Conservation (phyloP, 2,113 vertebrate species). For the Jacana jacana region DNA sequence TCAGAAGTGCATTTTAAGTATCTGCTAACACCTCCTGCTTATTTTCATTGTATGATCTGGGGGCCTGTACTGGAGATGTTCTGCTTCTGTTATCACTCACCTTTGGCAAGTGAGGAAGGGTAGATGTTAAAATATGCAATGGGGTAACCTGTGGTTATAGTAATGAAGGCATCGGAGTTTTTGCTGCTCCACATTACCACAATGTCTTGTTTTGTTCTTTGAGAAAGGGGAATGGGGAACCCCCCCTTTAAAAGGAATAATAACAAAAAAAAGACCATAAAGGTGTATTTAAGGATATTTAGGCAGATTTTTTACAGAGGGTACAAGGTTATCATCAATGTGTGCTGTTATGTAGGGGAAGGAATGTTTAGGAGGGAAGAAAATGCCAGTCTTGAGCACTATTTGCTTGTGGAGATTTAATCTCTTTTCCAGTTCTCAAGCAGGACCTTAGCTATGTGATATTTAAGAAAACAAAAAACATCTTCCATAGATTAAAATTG, state of each 20-base stretch:
- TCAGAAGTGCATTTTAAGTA: neutral
- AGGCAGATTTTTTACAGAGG: neutral
- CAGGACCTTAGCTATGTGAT: conserved; percentile 69
- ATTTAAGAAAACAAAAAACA: conserved; percentile 73
- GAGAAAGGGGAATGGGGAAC: neutral
- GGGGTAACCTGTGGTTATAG: neutral
- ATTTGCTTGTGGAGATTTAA: conserved; percentile 71
- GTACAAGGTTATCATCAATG: conserved; percentile 28
- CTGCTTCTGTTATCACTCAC: neutral
- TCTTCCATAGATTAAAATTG: conserved; percentile 71
- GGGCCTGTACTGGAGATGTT: neutral
- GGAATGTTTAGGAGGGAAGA: conserved; percentile 24
- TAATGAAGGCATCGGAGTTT: neutral
- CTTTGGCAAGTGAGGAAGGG: neutral
- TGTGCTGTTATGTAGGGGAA: conserved; percentile 2
- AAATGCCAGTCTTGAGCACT: conserved; percentile 61
- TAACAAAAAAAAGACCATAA: neutral
- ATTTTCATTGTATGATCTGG: neutral
- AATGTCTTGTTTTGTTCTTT: neutral
- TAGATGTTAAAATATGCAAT: neutral
- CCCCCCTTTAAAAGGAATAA: too few species aligned
- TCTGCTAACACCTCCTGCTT: neutral
- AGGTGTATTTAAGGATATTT: conserved; percentile 6
- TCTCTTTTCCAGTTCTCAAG: conserved; percentile 60
- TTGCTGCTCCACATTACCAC: neutral